A percentile compares a stretch with the other conserved stretches of the same genome.
Conservation (phyloP, 2,888 invertebrate species). For the Salticus scenicus region DNA sequence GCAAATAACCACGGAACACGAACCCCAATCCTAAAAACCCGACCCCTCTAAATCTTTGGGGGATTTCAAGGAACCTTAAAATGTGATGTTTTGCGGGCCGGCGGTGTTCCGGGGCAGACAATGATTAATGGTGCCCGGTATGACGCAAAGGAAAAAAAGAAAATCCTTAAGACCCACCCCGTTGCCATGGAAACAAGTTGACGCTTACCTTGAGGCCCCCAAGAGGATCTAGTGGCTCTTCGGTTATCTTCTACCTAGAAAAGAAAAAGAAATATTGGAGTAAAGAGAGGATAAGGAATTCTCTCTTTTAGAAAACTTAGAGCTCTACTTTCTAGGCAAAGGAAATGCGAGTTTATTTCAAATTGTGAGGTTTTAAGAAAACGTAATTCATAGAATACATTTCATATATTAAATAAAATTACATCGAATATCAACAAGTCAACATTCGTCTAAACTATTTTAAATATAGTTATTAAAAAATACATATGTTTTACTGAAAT, state of each 20-base stretch:
- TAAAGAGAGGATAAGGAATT: slow-evolving; percentile 59
- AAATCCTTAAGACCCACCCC: slow-evolving; percentile 49
- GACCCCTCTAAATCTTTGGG: slow-evolving; percentile 15
- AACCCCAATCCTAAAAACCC: slow-evolving; percentile 9
- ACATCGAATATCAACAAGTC: too few species aligned
- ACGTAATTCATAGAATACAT: neutral
- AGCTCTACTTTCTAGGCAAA: slow-evolving; percentile 8
- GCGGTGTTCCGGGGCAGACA: slow-evolving; percentile 55
- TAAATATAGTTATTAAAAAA: too few species aligned
- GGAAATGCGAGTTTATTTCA: slow-evolving; percentile 5
- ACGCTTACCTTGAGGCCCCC: slow-evolving; percentile 70
- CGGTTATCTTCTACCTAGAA: slow-evolving; percentile 67
- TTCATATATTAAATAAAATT: too few species aligned
- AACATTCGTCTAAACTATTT: too few species aligned
- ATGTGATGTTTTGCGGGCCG: slow-evolving; percentile 66
- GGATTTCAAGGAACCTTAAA: slow-evolving; percentile 36
- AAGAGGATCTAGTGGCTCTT: slow-evolving; percentile 68
- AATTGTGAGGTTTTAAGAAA: neutral
- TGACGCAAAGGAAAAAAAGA: slow-evolving; percentile 31
- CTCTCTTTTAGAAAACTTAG: slow-evolving; percentile 42
- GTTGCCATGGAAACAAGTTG: slow-evolving; percentile 64
- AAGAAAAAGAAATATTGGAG: slow-evolving; percentile 32
- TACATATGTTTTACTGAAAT: too few species aligned
- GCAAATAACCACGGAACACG: slow-evolving; percentile 34
- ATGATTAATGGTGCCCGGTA: slow-evolving; percentile 62